Conservation (phyloP, 2,888 invertebrate species). For the Tenodera sinensis region DNA sequence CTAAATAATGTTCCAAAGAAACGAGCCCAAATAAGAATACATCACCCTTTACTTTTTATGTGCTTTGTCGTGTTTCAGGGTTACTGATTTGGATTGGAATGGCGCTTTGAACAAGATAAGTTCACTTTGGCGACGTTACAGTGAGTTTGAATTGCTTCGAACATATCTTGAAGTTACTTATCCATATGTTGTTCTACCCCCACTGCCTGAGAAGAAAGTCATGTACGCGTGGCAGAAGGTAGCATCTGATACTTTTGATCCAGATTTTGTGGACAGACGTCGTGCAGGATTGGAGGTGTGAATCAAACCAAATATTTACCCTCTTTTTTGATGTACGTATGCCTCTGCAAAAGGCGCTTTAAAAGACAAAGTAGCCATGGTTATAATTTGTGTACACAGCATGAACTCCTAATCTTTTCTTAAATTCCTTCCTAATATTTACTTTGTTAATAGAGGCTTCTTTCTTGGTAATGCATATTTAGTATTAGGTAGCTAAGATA, state of each 20-base stretch:
- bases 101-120: slow-evolving; percentile 59
- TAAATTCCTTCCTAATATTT: neutral
- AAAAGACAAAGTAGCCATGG: neutral
- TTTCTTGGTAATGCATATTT: too few relatives aligned
- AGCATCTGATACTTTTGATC: slow-evolving; percentile 74
- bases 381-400: neutral
- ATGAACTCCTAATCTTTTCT: neutral
- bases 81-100: slow-evolving; percentile 61
- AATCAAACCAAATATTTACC: neutral
- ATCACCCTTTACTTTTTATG: too few relatives aligned
- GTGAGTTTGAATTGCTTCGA: slow-evolving; percentile 78
- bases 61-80: slow-evolving; percentile 48
- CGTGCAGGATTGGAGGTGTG: slow-evolving; percentile 69
- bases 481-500: too few relatives aligned
- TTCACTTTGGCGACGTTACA: slow-evolving; percentile 75
- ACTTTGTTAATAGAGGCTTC: neutral
- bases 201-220: slow-evolving; percentile 75
- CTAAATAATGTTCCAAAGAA: too few relatives aligned
- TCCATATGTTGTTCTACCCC: slow-evolving; percentile 76
- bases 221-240: slow-evolving; percentile 70
- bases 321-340: neutral
- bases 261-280: slow-evolving; percentile 79
- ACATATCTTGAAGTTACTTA: slow-evolving; percentile 73
- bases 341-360: neutral
- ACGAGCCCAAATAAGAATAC: too few relatives aligned